Evolutionary conservation across 2,113 vertebrate genomes (phyloP).

Genomic region (Serinus canaria): DNA sequence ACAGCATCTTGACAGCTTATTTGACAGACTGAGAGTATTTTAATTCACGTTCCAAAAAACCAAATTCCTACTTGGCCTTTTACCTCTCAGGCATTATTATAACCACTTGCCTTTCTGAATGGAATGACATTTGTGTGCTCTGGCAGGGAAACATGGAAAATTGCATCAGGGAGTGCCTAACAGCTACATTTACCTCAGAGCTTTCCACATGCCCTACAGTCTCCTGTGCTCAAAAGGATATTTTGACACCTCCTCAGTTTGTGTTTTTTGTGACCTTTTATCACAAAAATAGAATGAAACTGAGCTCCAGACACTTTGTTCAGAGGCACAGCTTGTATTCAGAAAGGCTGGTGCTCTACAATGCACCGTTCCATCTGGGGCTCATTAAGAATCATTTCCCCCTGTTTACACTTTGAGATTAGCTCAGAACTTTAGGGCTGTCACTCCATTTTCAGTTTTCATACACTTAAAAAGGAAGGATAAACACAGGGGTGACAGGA

Average conservation of each 20-base stretch:
- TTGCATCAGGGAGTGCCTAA: background rate
- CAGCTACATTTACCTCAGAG: background rate
- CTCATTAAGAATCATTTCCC: constrained; percentile 20
- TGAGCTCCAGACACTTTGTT: background rate
- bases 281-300: constrained; percentile 15
- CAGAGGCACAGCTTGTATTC: background rate
- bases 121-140: background rate
- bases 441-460: background rate
- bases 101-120: background rate
- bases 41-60: background rate
- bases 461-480: background rate
- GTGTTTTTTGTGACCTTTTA: background rate
- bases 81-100: background rate
- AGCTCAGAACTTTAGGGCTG: background rate
- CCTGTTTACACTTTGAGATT: constrained; percentile 3
- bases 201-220: background rate
- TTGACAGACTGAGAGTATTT: background rate
- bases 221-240: background rate
- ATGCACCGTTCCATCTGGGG: background rate
- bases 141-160: background rate
- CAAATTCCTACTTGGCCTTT: background rate
- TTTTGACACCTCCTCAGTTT: background rate
- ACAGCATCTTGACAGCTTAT: background rate
- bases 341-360: background rate
- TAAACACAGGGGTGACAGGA: background rate